Base-by-base conservation (phyloP, 2,113 vertebrate genomes). In the Pitta sordida region DNA sequence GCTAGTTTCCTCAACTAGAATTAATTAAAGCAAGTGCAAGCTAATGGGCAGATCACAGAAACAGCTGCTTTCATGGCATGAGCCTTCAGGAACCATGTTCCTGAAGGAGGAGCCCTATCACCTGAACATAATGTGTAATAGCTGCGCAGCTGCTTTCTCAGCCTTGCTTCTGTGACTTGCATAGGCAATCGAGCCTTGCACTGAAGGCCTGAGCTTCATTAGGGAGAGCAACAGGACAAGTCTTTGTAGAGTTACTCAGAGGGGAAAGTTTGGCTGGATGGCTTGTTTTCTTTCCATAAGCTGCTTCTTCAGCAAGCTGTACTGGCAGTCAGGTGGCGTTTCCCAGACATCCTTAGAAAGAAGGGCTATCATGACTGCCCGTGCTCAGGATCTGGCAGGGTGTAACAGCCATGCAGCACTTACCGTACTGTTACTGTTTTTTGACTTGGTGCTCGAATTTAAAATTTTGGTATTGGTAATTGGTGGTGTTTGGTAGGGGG, bases 41-140 rank as follows among this genome's bases (percentile, higher is more conserved):
- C 87, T 96, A 96, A 96, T 92, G 84, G 75, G 67, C 60, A 76
- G 36, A 96, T 94, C 86, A 83, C 62, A 69, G 51, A 48, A 94
- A 74, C 93, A 95, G 91, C 84, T 96, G 96, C 68, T 94, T 95
- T 91, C 24, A 4, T 96, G 84, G 89, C 4, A 1, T 55, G 78
- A 94, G 70, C 88, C 90, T 95, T 91, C 88, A 94, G 68, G 86
- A 95, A 9, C 67, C 59, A 10, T 11, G 68, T 43, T 96, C 78
- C 93, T 94, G 91, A 59, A 95, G 94, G 91, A 95, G 67, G 84
- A 94, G 83, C 78, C 84, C 71, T 85, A 5, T 92, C 94, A 94
- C 89, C 93, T 95, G 91, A 96, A 91, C 95, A 95, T 93, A 36
- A 87, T 70, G 51, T 77, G 23, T 70, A 70, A 77, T 90, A 55